Conservation (phyloP, 1,140 invertebrate species). For the Caenorhabditis brenneri region DNA sequence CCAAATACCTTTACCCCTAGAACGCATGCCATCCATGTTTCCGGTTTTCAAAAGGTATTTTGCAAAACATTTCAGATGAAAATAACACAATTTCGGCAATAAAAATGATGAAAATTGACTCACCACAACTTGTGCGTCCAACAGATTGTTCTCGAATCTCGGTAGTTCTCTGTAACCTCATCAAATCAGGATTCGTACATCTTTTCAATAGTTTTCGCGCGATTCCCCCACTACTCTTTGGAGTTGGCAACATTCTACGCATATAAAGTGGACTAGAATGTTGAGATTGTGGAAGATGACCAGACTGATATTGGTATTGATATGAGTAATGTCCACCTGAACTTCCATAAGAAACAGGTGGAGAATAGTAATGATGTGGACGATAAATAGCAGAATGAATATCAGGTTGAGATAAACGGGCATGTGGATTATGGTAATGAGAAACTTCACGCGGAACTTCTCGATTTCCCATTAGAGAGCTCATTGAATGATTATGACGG, state of each 20-base stretch:
- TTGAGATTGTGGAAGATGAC: background rate
- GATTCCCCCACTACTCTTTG: conserved; percentile 47
- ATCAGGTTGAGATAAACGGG: conserved; percentile 46
- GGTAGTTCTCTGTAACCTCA: conserved; percentile 35
- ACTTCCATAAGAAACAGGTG: background rate
- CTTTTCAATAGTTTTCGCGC: conserved; percentile 29
- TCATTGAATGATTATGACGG: conserved; percentile 23
- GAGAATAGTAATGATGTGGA: conserved; percentile 18
- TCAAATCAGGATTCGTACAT: conserved; percentile 39
- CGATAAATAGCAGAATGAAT: conserved; percentile 20
- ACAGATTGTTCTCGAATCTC: conserved; percentile 24
- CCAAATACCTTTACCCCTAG: too few species aligned
- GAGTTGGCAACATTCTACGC: conserved; percentile 17
- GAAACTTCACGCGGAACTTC: background rate
- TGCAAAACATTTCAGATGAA: too few species aligned
- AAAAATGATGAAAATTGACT: conserved; percentile 4
- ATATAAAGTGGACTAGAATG: conserved; percentile 12
- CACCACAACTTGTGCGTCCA: conserved; percentile 41
- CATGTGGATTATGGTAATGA: conserved; percentile 30
- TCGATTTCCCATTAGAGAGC: background rate
- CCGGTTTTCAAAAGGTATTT: too few species aligned
- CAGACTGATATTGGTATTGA: background rate
- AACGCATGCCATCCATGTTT: too few species aligned
- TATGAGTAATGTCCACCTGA: background rate
- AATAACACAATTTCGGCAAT: too few species aligned